Conservation (phyloP, 2,797 vertebrate species). For the Emys orbicularis region DNA sequence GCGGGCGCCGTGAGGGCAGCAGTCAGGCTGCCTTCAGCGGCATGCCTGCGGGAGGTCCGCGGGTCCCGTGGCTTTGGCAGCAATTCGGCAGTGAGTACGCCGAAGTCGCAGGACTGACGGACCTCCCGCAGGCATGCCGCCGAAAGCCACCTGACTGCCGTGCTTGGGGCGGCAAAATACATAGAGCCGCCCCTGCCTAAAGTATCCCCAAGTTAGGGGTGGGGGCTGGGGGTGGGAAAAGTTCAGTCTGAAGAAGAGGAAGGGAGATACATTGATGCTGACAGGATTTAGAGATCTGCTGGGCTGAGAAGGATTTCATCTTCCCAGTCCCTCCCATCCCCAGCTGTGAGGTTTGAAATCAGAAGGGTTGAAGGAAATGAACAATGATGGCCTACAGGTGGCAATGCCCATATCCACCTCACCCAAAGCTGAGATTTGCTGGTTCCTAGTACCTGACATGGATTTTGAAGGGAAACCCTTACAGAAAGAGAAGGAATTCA, state of each 20-base stretch:
- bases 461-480: neutral
- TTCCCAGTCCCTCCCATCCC: neutral
- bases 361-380: slow-evolving; percentile 3
- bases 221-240: neutral
- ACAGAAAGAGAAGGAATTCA: neutral
- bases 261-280: neutral
- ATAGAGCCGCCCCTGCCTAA: too few relatives aligned
- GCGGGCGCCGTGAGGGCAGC: too few relatives aligned
- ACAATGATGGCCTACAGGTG: neutral
- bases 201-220: neutral
- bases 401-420: neutral
- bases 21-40: too few relatives aligned
- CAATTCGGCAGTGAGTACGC: too few relatives aligned
- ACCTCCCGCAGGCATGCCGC: too few relatives aligned
- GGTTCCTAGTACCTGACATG: neutral
- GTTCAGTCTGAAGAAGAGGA: neutral
- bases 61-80: too few relatives aligned
- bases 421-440: neutral
- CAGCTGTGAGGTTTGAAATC: neutral
- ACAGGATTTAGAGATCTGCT: neutral
- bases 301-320: neutral
- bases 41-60: too few relatives aligned
- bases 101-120: too few relatives aligned
- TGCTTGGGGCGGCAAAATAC: too few relatives aligned
- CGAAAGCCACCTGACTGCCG: too few relatives aligned